These are phyloP conservation scores for Sipha maydis DNA, from an alignment of 2,888 invertebrate species.

Conservation along the genomic window DNA sequence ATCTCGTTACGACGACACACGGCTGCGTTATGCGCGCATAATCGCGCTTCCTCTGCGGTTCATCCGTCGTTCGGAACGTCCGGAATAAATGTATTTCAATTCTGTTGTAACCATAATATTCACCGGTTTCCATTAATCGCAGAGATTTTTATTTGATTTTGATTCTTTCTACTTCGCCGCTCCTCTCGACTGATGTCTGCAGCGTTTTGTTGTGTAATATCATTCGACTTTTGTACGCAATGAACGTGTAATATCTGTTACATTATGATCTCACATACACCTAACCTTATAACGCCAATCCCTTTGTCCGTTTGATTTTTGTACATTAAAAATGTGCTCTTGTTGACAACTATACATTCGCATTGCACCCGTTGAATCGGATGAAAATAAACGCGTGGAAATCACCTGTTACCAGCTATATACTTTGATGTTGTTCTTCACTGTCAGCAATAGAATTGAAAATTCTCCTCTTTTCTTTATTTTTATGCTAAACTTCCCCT, in stretches of 20 bases:
- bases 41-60: background rate
- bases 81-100: slow-evolving; percentile 21
- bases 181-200: too few species aligned
- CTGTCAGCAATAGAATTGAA: background rate
- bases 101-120: background rate
- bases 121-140: slow-evolving; percentile 22
- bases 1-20: slow-evolving; percentile 35
- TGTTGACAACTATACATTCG: background rate
- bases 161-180: too few species aligned
- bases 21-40: background rate
- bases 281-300: too few species aligned
- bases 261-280: too few species aligned
- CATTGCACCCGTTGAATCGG: background rate
- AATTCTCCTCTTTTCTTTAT: background rate
- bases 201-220: too few species aligned
- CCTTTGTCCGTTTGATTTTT: too few species aligned
- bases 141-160: background rate
- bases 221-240: too few species aligned
- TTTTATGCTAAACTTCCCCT: background rate
- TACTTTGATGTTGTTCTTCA: background rate
- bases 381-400: background rate
- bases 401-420: background rate
- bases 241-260: too few species aligned
- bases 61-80: background rate
- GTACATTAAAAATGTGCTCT: too few species aligned